Base-by-base conservation (phyloP, 2,888 invertebrate species). In the Nemotelus nigrinus region DNA sequence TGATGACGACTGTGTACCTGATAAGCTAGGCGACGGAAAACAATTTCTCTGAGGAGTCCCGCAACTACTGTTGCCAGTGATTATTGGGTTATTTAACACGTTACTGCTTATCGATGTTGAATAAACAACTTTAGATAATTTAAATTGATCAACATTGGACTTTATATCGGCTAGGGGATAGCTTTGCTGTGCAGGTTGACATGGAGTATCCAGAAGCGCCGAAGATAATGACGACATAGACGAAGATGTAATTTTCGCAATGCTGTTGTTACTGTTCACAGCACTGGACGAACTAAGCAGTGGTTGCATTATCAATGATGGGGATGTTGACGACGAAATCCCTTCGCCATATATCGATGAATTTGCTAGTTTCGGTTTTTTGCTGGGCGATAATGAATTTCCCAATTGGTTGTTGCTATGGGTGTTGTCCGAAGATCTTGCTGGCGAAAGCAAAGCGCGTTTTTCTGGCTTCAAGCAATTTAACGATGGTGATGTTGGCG, bases 181-280 rank as follows among this genome's bases (percentile, higher is more conserved):
- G 25, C 25, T 60, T 47, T 74, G 74, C 41, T 47, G 60, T 25
- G 25, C 25, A 25, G 25, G 25, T 25, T 25, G 53, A 39, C 10
- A 10, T 41, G 2, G 7, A 8, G 64, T n/a, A 44, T 80, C 82
- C 83, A 82, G 47, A 84, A 82, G 71, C 83, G 83, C 55, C 82
- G 82, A 25, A 25, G 25, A 63, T 80, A 81, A 43, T 81, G 82
- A 44, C 80, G 81, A 77, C 64, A 72, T 77, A 79, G 75, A 74
- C 63, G 64, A 65, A 3, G 39, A 10, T 48, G 70, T 79, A 68
- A 78, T 81, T 45, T 74, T 77, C 53, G 50, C 50, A 53, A 44
- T 76, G 63, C 45, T 74, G 53, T 57, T 77, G 60, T 60, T 67
- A 50, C 44, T 55, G 48, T 50, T 45, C 45, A 77, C 7, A 39